Conservation (phyloP, 2,888 invertebrate species). For the Antheraea assamensis region DNA sequence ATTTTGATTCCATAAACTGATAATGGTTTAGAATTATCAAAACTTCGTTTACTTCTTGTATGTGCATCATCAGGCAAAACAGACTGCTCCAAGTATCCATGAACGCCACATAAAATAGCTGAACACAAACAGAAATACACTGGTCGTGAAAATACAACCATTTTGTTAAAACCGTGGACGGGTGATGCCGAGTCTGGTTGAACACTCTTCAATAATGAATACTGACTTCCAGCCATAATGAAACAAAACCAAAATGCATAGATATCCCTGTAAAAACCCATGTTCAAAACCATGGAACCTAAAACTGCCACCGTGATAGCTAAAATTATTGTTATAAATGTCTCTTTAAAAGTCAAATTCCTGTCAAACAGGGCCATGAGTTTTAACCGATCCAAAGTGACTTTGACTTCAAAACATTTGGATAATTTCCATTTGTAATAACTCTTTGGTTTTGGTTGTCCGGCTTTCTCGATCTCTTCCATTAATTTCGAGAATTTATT, state of each 20-base stretch:
- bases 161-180: conserved; percentile 97
- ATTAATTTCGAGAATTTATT: conserved; percentile 81
- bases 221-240: conserved; percentile 99
- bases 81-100: conserved; percentile 63
- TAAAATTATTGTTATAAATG: conserved; percentile 90
- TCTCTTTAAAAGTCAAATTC: conserved; percentile 92
- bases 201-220: conserved; percentile 97
- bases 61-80: conserved; percentile 45
- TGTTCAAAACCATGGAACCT: conserved; percentile 91
- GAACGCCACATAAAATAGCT: conserved; percentile 74
- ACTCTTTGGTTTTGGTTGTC: conserved; percentile 79
- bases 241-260: conserved; percentile 97
- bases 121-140: conserved; percentile 95
- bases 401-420: conserved; percentile 87
- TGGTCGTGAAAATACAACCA: conserved; percentile 96
- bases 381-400: conserved; percentile 95
- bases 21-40: conserved; percentile 55
- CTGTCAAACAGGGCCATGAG: conserved; percentile 96
- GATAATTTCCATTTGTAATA: conserved; percentile 90
- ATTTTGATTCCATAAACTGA: conserved; percentile 75
- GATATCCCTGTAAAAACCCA: conserved; percentile 94
- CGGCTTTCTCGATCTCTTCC: conserved; percentile 79
- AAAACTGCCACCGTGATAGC: conserved; percentile 93
- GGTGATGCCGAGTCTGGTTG: conserved; percentile 99
- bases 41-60: conserved; percentile 55